Evolutionary conservation across 92 coral and sea anemone species (phyloP).

Genomic region (Palythoa heliodiscus): DNA sequence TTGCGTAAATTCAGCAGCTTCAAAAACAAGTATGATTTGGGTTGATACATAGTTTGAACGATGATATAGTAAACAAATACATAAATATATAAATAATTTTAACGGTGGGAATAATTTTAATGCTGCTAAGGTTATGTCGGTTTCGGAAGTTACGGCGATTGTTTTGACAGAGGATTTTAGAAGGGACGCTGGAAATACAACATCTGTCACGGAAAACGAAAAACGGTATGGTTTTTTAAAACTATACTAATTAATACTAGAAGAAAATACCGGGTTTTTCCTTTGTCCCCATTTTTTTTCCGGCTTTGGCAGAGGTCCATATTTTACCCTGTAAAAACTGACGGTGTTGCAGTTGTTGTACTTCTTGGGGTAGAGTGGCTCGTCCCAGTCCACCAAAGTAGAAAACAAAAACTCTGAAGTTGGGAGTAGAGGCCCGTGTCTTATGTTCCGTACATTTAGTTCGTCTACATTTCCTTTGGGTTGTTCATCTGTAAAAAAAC

Average conservation of each 20-base stretch:
- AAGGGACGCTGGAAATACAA: no score
- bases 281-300: neutral
- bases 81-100: no score
- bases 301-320: slow-evolving; percentile 3
- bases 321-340: neutral
- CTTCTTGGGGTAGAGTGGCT: slow-evolving; percentile 14
- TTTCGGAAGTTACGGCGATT: no score
- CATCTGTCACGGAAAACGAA: no score
- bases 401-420: slow-evolving; percentile 24
- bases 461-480: neutral
- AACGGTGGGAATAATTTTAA: no score
- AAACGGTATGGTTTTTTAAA: no score
- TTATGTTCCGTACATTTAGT: slow-evolving; percentile 7
- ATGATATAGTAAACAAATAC: no score
- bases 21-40: no score
- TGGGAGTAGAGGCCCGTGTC: neutral
- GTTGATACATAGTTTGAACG: no score
- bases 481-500: neutral
- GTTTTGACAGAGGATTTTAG: no score
- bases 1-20: no score
- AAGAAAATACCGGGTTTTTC: neutral
- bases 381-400: slow-evolving; percentile 24
- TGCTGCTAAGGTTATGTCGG: no score
- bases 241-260: neutral
- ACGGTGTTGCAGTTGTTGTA: slow-evolving; percentile 10